Evolutionary conservation across 2,888 invertebrate genomes (phyloP).

Genomic region (Eremobia ochroleuca): DNA sequence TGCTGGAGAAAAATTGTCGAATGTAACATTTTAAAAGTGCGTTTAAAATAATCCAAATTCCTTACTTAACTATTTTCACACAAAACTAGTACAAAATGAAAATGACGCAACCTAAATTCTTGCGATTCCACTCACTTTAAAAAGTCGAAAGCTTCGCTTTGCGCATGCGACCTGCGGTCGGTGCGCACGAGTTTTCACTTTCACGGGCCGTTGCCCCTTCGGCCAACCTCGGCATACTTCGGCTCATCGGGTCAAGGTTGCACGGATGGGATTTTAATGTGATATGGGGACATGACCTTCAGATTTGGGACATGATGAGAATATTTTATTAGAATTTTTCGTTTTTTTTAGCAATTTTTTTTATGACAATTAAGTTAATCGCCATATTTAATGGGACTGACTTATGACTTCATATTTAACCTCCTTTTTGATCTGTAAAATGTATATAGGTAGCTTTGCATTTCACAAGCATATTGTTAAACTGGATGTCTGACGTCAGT

Average conservation of each 20-base stretch:
- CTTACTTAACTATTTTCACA: constrained; percentile 1
- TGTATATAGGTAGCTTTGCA: not conserved
- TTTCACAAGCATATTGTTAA: not conserved
- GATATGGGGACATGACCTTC: constrained; percentile 51
- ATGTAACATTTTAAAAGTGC: not conserved
- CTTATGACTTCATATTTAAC: constrained; percentile 18
- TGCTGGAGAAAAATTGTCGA: not conserved
- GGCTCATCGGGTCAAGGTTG: constrained; percentile 80
- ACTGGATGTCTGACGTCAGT: constrained; percentile 1
- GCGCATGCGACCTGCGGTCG: constrained; percentile 70
- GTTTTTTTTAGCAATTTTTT: constrained; percentile 8
- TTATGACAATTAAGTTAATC: not conserved
- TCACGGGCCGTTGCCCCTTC: constrained; percentile 82
- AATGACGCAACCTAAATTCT: constrained; percentile 68
- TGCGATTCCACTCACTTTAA: constrained; percentile 49
- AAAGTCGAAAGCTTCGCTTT: constrained; percentile 73
- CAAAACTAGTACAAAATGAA: constrained; percentile 4
- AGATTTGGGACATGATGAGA: constrained; percentile 39
- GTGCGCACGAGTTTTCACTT: constrained; percentile 82
- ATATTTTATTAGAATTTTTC: constrained; percentile 23
- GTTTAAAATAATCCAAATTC: constrained; percentile 13
- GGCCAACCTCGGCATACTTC: constrained; percentile 78
- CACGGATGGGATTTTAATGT: constrained; percentile 59
- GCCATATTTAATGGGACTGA: constrained; percentile 20
- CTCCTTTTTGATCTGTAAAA: constrained; percentile 7